These are phyloP conservation scores for Hermetia illucens DNA, from an alignment of 1,140 invertebrate genomes.

Conservation along the genomic window DNA sequence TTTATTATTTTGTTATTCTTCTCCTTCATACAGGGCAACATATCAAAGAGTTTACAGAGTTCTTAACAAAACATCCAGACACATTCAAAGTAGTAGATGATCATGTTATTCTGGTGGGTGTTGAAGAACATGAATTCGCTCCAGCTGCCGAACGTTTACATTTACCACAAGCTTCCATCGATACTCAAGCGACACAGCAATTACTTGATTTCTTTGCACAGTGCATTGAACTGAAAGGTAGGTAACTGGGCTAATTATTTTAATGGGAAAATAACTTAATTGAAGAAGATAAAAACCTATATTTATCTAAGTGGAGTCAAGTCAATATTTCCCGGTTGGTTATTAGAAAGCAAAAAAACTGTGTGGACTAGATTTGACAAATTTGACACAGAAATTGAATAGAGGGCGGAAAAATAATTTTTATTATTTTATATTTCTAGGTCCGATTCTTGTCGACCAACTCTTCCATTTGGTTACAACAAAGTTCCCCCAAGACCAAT, in stretches of 20 bases:
- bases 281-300: too few species aligned
- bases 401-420: too few species aligned
- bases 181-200: constrained; percentile 60
- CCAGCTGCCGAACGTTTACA: constrained; percentile 40
- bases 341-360: too few species aligned
- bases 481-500: constrained; percentile 60
- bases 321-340: too few species aligned
- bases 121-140: constrained; percentile 39
- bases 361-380: too few species aligned
- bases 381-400: too few species aligned
- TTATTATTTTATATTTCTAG: constrained; percentile 11
- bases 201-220: constrained; percentile 64
- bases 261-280: not conserved
- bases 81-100: constrained; percentile 82
- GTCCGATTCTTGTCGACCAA: constrained; percentile 70
- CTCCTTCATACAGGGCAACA: constrained; percentile 49
- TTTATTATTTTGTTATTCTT: not conserved
- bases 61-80: constrained; percentile 70
- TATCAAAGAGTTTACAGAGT: constrained; percentile 87
- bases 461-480: constrained; percentile 67
- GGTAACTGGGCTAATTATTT: too few species aligned
- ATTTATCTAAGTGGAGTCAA: too few species aligned
- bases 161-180: constrained; percentile 60
- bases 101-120: constrained; percentile 48
- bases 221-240: constrained; percentile 55